phyloP scores from a whole-genome alignment of 2,888 invertebrate species.

The Sesia bembeciformis region DNA sequence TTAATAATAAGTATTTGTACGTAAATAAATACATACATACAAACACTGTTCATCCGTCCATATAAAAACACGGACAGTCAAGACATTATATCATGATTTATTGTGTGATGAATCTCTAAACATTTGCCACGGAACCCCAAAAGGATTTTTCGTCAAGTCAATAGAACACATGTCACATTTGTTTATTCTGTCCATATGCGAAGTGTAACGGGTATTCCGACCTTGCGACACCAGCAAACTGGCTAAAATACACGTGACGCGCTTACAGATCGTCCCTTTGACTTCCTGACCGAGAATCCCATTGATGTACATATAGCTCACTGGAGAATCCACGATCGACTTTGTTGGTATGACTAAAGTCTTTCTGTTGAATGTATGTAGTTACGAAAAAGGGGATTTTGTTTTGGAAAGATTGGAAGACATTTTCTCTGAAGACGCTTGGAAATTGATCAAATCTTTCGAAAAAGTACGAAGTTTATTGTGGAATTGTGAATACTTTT shows the following conservation, averaged over 20 bases:
- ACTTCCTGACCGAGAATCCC: constrained; percentile 5
- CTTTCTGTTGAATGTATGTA: constrained; percentile 13
- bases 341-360: constrained; percentile 20
- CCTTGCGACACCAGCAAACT: constrained; percentile 13
- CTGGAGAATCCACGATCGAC: constrained; percentile 17
- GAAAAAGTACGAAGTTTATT: no score
- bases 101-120: no score
- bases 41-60: no score
- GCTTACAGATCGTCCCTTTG: constrained; percentile 15
- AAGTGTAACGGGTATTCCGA: constrained; percentile 10
- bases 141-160: background rate
- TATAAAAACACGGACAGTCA: no score
- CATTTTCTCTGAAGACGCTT: no score
- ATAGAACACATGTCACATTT: background rate
- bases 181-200: background rate
- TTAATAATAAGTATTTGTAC: no score
- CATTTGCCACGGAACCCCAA: no score
- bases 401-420: background rate
- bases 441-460: no score
- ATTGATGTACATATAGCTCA: no score
- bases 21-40: no score
- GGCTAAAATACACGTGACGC: constrained; percentile 12
- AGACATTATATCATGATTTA: no score
- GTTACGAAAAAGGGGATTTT: background rate
- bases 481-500: no score